Conservation (phyloP, 2,888 invertebrate species). For the Disparrhopalites patrizii region DNA sequence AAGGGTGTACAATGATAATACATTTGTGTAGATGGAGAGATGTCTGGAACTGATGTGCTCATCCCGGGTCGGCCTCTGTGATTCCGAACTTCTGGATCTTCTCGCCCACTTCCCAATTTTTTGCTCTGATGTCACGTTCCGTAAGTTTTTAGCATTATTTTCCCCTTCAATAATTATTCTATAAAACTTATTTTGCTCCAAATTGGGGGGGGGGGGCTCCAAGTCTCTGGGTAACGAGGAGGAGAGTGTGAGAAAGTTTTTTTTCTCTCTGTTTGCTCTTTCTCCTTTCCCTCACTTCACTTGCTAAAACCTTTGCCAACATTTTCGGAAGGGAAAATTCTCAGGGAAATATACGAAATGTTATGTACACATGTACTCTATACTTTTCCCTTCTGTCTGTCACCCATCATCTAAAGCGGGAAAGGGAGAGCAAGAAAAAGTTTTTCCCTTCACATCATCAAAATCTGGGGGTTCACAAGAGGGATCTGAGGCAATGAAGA, state of each 20-base stretch:
- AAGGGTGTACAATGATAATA: neutral
- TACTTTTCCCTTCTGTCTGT: too few relatives aligned
- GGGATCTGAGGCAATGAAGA: too few relatives aligned
- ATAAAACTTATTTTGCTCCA: neutral
- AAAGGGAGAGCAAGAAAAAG: too few relatives aligned
- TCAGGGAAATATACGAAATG: too few relatives aligned
- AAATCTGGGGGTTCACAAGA: too few relatives aligned
- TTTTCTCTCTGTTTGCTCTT: too few relatives aligned
- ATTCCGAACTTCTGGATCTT: constrained; percentile 73
- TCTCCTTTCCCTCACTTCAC: too few relatives aligned
- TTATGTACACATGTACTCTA: too few relatives aligned
- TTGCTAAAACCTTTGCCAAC: too few relatives aligned
- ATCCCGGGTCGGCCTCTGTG: constrained; percentile 71
- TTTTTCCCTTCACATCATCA: too few relatives aligned
- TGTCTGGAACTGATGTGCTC: constrained; percentile 53
- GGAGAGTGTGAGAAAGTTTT: neutral
- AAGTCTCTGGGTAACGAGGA: neutral
- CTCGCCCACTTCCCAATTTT: constrained; percentile 63
- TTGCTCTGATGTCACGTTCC: constrained; percentile 62
- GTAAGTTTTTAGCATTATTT: constrained; percentile 54
- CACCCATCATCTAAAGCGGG: too few relatives aligned
- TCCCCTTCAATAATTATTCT: neutral
- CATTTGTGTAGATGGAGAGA: constrained; percentile 31
- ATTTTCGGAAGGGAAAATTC: too few relatives aligned
- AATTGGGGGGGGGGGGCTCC: neutral